Base-by-base conservation (phyloP, 2,797 vertebrate genomes). In the Pteropus rufus region DNA sequence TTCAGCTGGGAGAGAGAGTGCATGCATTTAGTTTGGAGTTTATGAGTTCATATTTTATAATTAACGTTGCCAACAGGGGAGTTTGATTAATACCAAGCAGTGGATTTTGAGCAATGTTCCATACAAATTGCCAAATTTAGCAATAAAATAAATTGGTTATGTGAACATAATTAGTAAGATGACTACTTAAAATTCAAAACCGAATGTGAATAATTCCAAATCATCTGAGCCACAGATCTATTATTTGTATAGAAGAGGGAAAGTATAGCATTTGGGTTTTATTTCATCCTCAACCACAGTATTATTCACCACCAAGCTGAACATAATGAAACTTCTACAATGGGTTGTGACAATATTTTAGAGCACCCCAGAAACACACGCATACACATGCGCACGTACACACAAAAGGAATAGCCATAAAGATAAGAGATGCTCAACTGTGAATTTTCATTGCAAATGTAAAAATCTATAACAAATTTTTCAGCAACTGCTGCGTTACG, bases 61-160 rank as follows among this genome's bases (percentile, higher is more conserved):
- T 98, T 98, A 98, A 98, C 97, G 97, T 97, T 98, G 98, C 98
- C 98, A 98, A 98, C 98, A 98, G 98, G 97, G 97, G 98, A 98
- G 98, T 98, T 98, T 98, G 98, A 98, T 98, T 98, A 98, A 98
- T 98, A 98, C 97, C 97, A 96, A 98, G 98, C 97, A 93, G 97
- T 97, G 98, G 98, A 98, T 98, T 98, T 98, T 98, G 98, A 98
- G 98, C 97, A 98, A 98, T 96, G 98, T 98, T 98, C 97, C 98
- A 98, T 97, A 98, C 95, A 98, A 98, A 96, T 97, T 96, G 95
- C 98, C 98, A 98, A 98, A 98, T 98, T 98, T 98, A 98, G 98
- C 96, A 98, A 98, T 98, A 96, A 98, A 98, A 98, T 98, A 98
- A 98, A 98, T 98, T 97, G 95, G 97, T 98, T 98, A 98, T 97